Base-by-base conservation (phyloP, 2,888 invertebrate genomes). In the Chironomus riparius region DNA sequence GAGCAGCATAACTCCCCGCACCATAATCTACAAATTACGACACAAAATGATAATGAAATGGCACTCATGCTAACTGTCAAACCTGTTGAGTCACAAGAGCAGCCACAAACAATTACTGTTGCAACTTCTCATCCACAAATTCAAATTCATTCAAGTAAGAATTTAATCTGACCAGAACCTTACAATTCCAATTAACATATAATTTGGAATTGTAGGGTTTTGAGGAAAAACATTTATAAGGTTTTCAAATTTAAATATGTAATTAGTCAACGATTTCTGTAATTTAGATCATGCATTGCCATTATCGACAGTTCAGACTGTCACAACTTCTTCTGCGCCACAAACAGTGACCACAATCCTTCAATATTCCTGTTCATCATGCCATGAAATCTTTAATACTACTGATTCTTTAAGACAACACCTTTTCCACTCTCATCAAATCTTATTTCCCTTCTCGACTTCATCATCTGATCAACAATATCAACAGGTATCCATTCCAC, bases 41-140 rank as follows among this genome's bases (percentile, higher is more conserved):
- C 62, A n/a, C 76, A 76, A 38, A 76, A 76, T 69, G 76, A 76
- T 62, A 74, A 74, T 47, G 74, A 74, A 74, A 74, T 74, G 74
- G 74, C 74, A 15, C 21, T 74, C 12, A 74, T 74, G 74, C 48
- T 74, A 15, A 74, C 74, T 2, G 74, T 74, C 47, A 74, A 74
- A 47, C 48, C 61, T 22, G 50, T 50, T n/a, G 68, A 74, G n/a
- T 13, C n/a, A 12, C 74, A 74, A 74, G n/a, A 70, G 1, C 47
- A 71, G 38, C 12, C 7, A 7, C 47, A 72, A 5, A 72, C 72
- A 5, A 72, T 72, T 6, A 62, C 72, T 15, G 50, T 50, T 50
- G 50, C n/a, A 38, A 38, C 10, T 38, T 38, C 38, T 50, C 50
- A 50, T 28, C 10, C 68, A 38, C 68, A 68, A 68, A 74, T 74